A percentile compares a stretch with the other conserved stretches of the same genome.
Evolutionary conservation across 2,113 vertebrate genomes (phyloP).

Genomic region (Labeo catla): DNA sequence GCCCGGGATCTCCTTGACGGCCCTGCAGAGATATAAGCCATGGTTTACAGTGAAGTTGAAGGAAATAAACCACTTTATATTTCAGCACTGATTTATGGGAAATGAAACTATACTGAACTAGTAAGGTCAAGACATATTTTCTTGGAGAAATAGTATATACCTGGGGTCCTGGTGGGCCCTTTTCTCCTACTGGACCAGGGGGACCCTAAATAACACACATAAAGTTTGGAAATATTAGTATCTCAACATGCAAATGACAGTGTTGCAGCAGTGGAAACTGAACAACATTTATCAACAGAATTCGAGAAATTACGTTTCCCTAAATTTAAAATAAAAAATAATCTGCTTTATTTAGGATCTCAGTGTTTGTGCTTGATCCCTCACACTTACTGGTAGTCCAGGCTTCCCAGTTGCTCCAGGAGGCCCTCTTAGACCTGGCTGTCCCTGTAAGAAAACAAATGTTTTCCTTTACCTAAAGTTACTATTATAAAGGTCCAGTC

Average conservation of each 20-base stretch:
- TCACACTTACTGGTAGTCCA: slow-evolving; percentile 77
- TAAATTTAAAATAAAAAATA: background rate
- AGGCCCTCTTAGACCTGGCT: slow-evolving; percentile 76
- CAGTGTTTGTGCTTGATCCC: background rate
- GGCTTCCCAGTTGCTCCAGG: slow-evolving; percentile 76
- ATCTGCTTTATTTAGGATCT: background rate
- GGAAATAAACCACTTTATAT: background rate
- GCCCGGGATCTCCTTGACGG: slow-evolving; percentile 78
- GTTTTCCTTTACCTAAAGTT: background rate
- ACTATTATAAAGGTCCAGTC: background rate
- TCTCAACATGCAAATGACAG: background rate
- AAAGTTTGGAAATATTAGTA: background rate
- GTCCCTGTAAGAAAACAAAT: slow-evolving; percentile 73
- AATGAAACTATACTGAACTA: slow-evolving; percentile 9
- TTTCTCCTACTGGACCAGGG: slow-evolving; percentile 77
- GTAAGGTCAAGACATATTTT: background rate
- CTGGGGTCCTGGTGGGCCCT: slow-evolving; percentile 78
- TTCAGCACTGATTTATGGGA: slow-evolving; percentile 7
- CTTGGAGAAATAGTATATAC: slow-evolving; percentile 60
- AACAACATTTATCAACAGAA: background rate
- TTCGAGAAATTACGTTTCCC: background rate
- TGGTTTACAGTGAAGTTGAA: background rate
- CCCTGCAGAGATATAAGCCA: slow-evolving; percentile 72
- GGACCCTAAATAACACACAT: slow-evolving; percentile 73
- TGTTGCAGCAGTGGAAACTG: background rate